Percentiles rank a stretch among this genome's conserved stretches.
phyloP scores from a whole-genome alignment of 1,140 invertebrate genomes.

The Macrobrachium rosenbergii region DNA sequence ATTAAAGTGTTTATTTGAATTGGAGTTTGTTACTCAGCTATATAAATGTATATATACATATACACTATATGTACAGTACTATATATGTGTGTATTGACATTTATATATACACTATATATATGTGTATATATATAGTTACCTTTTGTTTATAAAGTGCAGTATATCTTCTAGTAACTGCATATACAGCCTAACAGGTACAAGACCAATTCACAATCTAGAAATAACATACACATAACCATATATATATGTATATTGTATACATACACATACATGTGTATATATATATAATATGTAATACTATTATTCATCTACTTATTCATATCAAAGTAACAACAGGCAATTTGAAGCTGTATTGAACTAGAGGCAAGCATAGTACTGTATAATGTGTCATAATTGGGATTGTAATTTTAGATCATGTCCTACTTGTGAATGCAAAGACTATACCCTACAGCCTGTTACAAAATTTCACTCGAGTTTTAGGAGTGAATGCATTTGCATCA shows the following conservation, averaged over 20 bases:
- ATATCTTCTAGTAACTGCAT: neutral
- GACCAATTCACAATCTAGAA: conserved; percentile 52
- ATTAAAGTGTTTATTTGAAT: no score
- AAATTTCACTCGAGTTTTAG: conserved; percentile 56
- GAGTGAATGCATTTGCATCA: conserved; percentile 60
- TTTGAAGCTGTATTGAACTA: conserved; percentile 62
- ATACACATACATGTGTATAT: conserved; percentile 9
- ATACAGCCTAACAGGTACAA: conserved; percentile 57
- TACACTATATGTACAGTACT: no score
- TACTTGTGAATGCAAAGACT: conserved; percentile 57
- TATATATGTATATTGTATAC: conserved; percentile 46
- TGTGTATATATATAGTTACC: no score
- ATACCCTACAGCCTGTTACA: conserved; percentile 44
- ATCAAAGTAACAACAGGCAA: conserved; percentile 63
- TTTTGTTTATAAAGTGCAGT: no score
- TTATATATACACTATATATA: no score
- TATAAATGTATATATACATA: no score
- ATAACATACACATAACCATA: conserved; percentile 59
- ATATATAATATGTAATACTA: conserved; percentile 35
- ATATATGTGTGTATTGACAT: no score
- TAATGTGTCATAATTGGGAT: conserved; percentile 50
- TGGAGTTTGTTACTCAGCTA: no score
- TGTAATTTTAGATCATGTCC: conserved; percentile 25
- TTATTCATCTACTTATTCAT: conserved; percentile 56
- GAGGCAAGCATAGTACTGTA: conserved; percentile 49